phyloP scores from a whole-genome alignment of 2,113 vertebrate genomes.

The Zapus hudsonius region DNA sequence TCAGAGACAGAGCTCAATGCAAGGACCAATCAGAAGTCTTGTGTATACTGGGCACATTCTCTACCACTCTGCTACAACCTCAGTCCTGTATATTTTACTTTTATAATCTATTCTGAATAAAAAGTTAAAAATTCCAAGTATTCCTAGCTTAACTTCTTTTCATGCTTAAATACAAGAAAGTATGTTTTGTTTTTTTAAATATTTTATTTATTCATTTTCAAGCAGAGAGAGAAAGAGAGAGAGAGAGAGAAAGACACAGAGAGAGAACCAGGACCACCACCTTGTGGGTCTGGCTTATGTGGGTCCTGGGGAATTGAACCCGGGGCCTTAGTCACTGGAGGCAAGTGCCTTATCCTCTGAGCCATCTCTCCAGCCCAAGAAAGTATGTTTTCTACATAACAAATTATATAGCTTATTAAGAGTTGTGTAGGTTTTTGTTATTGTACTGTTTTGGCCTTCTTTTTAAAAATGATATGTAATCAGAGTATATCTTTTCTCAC shows the following conservation, averaged over 20 bases:
- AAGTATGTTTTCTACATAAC: background rate
- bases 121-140: background rate
- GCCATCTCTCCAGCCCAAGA: too few relatives aligned
- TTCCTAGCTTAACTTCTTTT: background rate
- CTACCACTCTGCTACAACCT: background rate
- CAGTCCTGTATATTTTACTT: background rate
- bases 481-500: background rate
- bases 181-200: too few relatives aligned
- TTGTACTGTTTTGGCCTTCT: background rate
- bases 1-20: background rate
- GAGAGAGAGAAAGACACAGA: background rate
- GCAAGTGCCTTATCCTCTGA: too few relatives aligned
- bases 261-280: too few relatives aligned
- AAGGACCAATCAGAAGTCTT: too few relatives aligned
- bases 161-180: background rate
- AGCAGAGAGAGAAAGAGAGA: too few relatives aligned
- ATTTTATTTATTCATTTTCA: too few relatives aligned
- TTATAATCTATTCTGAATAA: background rate
- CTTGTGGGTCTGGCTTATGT: too few relatives aligned
- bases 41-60: too few relatives aligned
- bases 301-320: too few relatives aligned
- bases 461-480: constrained; percentile 6
- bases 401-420: background rate
- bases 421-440: background rate
- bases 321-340: too few relatives aligned